A percentile compares a stretch with the other conserved stretches of the same genome.
Evolutionary conservation across 92 coral and sea anemone species (phyloP).

Genomic region (Epizoanthus ramosus): DNA sequence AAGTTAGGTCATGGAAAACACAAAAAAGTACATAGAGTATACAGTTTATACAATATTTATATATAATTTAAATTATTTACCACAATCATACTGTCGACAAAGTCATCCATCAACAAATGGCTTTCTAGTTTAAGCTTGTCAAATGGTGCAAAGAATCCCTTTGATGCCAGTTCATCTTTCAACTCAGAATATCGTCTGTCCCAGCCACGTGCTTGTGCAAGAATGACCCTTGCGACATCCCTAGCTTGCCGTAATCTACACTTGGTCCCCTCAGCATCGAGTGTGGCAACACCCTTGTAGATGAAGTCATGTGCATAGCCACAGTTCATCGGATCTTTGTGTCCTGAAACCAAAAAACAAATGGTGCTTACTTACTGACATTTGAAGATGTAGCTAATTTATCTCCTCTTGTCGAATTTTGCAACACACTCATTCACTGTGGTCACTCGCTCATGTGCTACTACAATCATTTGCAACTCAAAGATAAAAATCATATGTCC

Average conservation of each 20-base stretch:
- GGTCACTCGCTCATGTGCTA: too few species aligned
- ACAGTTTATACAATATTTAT: too few species aligned
- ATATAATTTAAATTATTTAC: slow-evolving; percentile 51
- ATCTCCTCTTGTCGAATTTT: too few species aligned
- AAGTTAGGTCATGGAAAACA: too few species aligned
- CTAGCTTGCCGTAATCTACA: slow-evolving; percentile 86
- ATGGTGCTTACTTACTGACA: too few species aligned
- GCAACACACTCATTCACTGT: too few species aligned
- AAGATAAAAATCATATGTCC: too few species aligned
- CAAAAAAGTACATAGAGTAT: too few species aligned
- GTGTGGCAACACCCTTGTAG: slow-evolving; percentile 91
- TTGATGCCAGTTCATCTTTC: slow-evolving; percentile 62
- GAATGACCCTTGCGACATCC: slow-evolving; percentile 91
- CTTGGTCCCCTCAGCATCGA: slow-evolving; percentile 92
- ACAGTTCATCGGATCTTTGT: slow-evolving; percentile 91
- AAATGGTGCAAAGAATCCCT: slow-evolving; percentile 73
- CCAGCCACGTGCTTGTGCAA: slow-evolving; percentile 94
- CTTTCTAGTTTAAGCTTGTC: slow-evolving; percentile 78
- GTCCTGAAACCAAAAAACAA: slow-evolving; percentile 54
- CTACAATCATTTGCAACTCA: too few species aligned
- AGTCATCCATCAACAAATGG: slow-evolving; percentile 89
- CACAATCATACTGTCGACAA: slow-evolving; percentile 91
- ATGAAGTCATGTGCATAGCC: slow-evolving; percentile 92
- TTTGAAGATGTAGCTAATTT: too few species aligned
- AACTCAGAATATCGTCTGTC: slow-evolving; percentile 73